phyloP scores from a whole-genome alignment of 1,140 invertebrate species.

The Acarapis woodi region DNA sequence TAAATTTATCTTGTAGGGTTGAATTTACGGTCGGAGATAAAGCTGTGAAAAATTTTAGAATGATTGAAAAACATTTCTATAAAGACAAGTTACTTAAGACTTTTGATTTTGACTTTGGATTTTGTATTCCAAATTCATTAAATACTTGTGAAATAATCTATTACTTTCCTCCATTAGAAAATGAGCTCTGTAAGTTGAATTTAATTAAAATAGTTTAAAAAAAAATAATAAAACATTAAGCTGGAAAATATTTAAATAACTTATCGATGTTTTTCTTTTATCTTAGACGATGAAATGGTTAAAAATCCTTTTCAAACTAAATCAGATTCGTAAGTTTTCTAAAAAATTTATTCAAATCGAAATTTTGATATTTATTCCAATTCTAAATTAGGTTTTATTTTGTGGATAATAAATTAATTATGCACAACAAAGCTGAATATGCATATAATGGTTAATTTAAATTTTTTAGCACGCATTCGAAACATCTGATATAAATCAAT shows the following conservation, averaged over 20 bases:
- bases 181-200: slow-evolving; percentile 41
- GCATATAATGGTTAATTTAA: slow-evolving; percentile 67
- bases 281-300: slow-evolving; percentile 83
- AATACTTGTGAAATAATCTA: slow-evolving; percentile 99
- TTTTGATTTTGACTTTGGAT: slow-evolving; percentile 99
- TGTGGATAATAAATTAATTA: slow-evolving; percentile 78
- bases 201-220: background rate
- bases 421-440: slow-evolving; percentile 98
- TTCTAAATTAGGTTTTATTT: slow-evolving; percentile 99
- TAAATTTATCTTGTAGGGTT: slow-evolving; percentile 40
- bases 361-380: too few species aligned
- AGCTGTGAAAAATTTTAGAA: slow-evolving; percentile 77
- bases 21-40: slow-evolving; percentile 80
- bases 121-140: slow-evolving; percentile 85
- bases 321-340: too few species aligned
- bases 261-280: slow-evolving; percentile 14
- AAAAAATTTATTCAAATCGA: too few species aligned
- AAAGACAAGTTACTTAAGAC: slow-evolving; percentile 72
- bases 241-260: background rate
- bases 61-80: slow-evolving; percentile 96
- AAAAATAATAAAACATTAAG: background rate
- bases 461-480: too few species aligned
- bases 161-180: slow-evolving; percentile 66
- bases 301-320: slow-evolving; percentile 77
- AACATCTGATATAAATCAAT: too few species aligned